Base-by-base conservation (phyloP, 1,140 invertebrate genomes). In the Lanistes nyassanus region DNA sequence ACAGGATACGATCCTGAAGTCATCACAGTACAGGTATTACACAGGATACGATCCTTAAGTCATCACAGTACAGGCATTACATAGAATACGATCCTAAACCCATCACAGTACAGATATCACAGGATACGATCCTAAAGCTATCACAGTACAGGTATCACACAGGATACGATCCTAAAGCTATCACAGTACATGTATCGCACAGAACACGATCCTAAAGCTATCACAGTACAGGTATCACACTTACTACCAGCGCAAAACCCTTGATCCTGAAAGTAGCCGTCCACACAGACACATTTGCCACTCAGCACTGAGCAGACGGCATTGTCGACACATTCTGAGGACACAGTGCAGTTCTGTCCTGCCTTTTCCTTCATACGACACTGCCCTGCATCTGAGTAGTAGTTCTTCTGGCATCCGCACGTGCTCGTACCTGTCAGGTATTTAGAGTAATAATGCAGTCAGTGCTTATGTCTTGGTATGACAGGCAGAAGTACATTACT, bases 171-270 rank as follows among this genome's bases (percentile, higher is more conserved):
- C n/a, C n/a, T 47, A 47, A 2, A 47, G 0, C 9, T 47, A 47
- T 16, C 42, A 47, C 9, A 47, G 42, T 47, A n/a, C 19, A 47
- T 6, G 42, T 47, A 9, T 47, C n/a, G 9, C 0, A 77, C 76
- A n/a, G n/a, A n/a, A n/a, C n/a, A n/a, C n/a, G n/a, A n/a, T n/a
- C n/a, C n/a, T 47, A 47, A 2, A 47, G 0, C 9, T 47, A 47
- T 16, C 42, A 47, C 9, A 47, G 42, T 47, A n/a, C 19, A 47
- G 13, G 42, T 47, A 9, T 47, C n/a, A n/a, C 0, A 77, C 76
- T 77, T 56, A 77, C 76, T 77, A 55, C 76, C 76, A n/a, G 71
- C 76, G 34, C 76, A 77, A 36, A 39, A 58, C n/a, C 64, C 70
- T 34, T 77, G 53, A 55, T 77, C 69, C 34, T 62, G 39, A 29